Percentiles rank a stretch among this genome's conserved stretches.
Evolutionary conservation across 2,888 invertebrate species (phyloP).

Genomic region (Phyllotreta cruciferae): DNA sequence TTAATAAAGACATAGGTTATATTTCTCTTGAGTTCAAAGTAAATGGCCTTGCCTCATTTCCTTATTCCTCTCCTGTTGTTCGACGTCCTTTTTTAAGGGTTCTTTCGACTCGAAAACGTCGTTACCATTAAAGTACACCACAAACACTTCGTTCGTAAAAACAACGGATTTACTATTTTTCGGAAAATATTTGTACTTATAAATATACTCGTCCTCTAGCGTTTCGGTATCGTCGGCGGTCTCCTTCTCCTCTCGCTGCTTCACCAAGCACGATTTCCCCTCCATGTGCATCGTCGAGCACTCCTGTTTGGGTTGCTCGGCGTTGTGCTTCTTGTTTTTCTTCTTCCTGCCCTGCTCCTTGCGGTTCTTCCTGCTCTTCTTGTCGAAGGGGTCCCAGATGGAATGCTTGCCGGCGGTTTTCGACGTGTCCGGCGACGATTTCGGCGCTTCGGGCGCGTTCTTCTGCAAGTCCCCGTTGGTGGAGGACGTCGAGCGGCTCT

Average conservation of each 20-base stretch:
- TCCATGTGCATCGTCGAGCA: conserved; percentile 34
- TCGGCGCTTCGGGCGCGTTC: conserved; percentile 42
- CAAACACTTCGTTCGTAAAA: conserved; percentile 65
- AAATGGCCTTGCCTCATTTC: conserved; percentile 66
- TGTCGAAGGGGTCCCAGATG: conserved; percentile 55
- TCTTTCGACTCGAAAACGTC: conserved; percentile 63
- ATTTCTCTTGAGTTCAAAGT: conserved; percentile 46
- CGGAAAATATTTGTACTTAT: conserved; percentile 52
- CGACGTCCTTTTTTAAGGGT: conserved; percentile 69
- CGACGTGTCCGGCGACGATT: conserved; percentile 43
- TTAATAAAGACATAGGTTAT: conserved; percentile 48
- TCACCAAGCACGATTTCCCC: conserved; percentile 36
- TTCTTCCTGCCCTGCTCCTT: conserved; percentile 52
- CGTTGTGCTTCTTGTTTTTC: conserved; percentile 31
- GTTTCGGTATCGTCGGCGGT: conserved; percentile 30
- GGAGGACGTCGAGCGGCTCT: conserved; percentile 29
- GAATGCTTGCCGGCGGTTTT: conserved; percentile 45
- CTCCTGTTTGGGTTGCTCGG: conserved; percentile 38
- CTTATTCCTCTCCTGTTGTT: conserved; percentile 70
- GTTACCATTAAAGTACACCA: conserved; percentile 70
- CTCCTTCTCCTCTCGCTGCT: conserved; percentile 29
- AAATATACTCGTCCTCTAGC: conserved; percentile 40
- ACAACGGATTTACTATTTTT: conserved; percentile 60
- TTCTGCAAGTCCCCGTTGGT: conserved; percentile 26
- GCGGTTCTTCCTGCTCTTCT: conserved; percentile 49